A percentile compares a stretch with the other conserved stretches of the same genome.
These are phyloP conservation scores for Eupithecia vulgata DNA, from an alignment of 2,888 invertebrate genomes.

Conservation along the genomic window DNA sequence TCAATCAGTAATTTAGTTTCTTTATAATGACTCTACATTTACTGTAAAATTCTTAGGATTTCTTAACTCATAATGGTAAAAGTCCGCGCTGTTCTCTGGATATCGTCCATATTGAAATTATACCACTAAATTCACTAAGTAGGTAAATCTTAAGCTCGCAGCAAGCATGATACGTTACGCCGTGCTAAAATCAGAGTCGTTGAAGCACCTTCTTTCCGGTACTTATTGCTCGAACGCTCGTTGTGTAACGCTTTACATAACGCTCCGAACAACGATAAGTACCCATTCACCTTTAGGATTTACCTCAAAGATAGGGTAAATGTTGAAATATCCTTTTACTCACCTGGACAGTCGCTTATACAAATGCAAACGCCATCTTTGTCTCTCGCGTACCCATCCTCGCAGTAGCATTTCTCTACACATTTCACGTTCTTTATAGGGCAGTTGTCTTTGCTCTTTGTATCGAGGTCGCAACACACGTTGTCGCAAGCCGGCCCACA, in stretches of 20 bases:
- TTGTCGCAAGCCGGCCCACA: constrained; percentile 65
- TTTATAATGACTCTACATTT: no score
- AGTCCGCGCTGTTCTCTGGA: background rate
- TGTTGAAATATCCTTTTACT: background rate
- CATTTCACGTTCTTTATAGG: constrained; percentile 53
- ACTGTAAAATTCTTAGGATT: background rate
- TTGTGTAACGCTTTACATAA: no score
- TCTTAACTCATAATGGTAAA: background rate
- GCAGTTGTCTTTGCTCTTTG: constrained; percentile 52
- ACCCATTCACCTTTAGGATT: background rate
- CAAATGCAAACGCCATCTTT: constrained; percentile 49
- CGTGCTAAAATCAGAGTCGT: no score
- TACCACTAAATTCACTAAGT: background rate
- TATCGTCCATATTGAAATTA: background rate
- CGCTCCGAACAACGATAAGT: no score
- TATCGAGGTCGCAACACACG: constrained; percentile 53
- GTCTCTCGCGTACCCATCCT: constrained; percentile 54
- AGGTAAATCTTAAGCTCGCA: no score
- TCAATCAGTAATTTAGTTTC: no score
- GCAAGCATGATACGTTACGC: no score
- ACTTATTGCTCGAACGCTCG: no score
- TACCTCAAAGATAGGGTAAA: background rate
- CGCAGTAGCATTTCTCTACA: constrained; percentile 56
- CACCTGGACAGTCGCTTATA: constrained; percentile 50
- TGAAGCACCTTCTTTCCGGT: no score